Base-by-base conservation (phyloP, 1,140 invertebrate species). In the Diuraphis noxia region DNA sequence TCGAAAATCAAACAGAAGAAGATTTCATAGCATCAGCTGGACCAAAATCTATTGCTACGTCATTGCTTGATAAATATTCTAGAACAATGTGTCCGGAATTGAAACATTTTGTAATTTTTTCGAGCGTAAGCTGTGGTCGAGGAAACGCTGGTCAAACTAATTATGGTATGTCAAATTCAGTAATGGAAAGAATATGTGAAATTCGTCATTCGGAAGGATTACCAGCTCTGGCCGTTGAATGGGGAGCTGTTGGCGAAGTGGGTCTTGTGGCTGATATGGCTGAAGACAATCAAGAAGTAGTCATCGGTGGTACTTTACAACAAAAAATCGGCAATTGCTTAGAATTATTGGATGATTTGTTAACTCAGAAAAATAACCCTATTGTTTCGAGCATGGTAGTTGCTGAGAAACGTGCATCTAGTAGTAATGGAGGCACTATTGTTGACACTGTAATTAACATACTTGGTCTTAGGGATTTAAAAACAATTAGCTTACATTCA, bases 61-160 rank as follows among this genome's bases (percentile, higher is more conserved):
- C 95, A 93, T 93, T 95, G 92, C 93, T 96, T 92, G 96, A 96
- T 93, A 94, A 94, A 92, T 72, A 95, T 10, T 95, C 95, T 0
- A 95, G 95, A 79, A 94, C 93, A 91, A 92, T 95, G 34, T 96
- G 96, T 92, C 95, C 95, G 0, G 82, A 94, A 34, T 93, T 96
- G 40, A 94, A 95, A 63, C 93, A 95, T 92, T 96, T 97, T 93
- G 95, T 96, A 9, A 95, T 97, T 38, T 98, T 98, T 94, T 98
- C 98, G 2, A 98, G 97, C 84, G 96, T 98, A 8, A 96, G 96
- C 49, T 98, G 97, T 94, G 98, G 97, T 13, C 95, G 97, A 85
- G 98, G 98, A 92, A 98, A 98, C 94, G 95, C 96, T 79, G 98
- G 98, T 7, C 98, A 98, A 94, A 96, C 96, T 0, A 98, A 98